A percentile compares a stretch with the other conserved stretches of the same genome.
Conservation (phyloP, 2,113 vertebrate genomes). For the Eubucco bourcierii region DNA sequence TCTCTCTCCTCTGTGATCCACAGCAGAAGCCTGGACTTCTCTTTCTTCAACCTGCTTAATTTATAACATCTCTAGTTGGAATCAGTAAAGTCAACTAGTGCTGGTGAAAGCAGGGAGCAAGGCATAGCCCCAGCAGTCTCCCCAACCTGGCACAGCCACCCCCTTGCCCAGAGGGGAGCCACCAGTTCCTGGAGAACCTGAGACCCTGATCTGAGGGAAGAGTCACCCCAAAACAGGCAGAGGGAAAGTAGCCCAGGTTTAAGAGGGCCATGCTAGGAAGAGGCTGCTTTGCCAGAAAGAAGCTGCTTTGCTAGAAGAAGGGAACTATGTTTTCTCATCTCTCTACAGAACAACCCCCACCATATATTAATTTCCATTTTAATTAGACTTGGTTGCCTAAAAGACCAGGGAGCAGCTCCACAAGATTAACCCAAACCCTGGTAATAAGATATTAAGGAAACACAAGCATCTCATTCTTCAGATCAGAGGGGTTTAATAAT, state of each 20-base stretch:
- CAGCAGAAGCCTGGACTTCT: background rate
- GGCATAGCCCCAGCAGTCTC: background rate
- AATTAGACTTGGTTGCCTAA: background rate
- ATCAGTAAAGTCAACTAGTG: background rate
- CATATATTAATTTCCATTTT: background rate
- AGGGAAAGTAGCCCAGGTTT: background rate
- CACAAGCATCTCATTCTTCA: constrained; percentile 14
- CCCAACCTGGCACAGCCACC: background rate
- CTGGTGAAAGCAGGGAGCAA: background rate
- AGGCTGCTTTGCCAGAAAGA: background rate
- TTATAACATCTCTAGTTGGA: background rate
- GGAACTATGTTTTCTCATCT: background rate
- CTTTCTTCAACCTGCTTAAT: background rate
- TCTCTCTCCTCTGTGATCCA: background rate
- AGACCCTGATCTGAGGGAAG: background rate
- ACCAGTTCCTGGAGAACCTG: background rate
- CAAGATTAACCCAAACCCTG: background rate
- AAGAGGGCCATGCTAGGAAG: background rate
- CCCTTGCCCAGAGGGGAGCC: background rate
- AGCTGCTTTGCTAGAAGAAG: background rate
- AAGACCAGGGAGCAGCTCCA: background rate
- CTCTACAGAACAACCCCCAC: background rate
- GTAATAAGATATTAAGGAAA: background rate
- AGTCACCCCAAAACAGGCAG: background rate
- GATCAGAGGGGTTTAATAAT: constrained; percentile 40